Percentiles rank a stretch among this genome's conserved stretches.
Evolutionary conservation across 2,113 vertebrate genomes (phyloP).

Genomic region (Tiliqua scincoides): DNA sequence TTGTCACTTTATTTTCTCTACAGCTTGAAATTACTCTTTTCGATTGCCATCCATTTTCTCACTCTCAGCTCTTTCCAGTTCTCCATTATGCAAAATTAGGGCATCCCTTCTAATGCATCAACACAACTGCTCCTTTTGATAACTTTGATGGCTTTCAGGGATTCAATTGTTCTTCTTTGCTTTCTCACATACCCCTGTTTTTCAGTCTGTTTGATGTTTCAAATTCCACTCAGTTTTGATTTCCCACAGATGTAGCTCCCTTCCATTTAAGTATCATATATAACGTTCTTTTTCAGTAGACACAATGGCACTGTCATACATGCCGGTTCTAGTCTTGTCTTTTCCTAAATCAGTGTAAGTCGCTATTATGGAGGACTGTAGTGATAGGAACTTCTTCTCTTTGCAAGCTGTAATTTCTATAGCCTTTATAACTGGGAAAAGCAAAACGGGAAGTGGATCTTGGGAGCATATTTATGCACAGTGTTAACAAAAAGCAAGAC

Average conservation of each 20-base stretch:
- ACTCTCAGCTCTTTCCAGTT: rapidly evolving
- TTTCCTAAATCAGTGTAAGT: background rate
- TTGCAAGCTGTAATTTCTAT: background rate
- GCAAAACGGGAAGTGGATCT: rapidly evolving
- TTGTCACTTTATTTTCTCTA: background rate
- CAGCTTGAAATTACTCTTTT: background rate
- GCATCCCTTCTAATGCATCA: background rate
- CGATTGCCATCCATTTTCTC: background rate
- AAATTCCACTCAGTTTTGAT: background rate
- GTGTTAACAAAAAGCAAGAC: background rate
- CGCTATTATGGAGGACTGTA: background rate
- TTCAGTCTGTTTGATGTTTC: background rate
- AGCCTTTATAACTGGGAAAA: background rate
- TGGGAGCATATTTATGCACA: background rate
- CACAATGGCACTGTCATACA: background rate
- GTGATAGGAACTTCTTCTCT: background rate
- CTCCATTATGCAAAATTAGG: background rate
- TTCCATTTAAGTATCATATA: background rate
- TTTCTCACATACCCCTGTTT: background rate
- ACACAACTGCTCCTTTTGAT: background rate
- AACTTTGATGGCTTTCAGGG: background rate
- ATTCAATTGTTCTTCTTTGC: background rate
- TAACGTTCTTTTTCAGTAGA: background rate
- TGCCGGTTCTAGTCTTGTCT: background rate
- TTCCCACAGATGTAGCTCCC: background rate